Percentiles rank a stretch among this genome's conserved stretches.
phyloP scores from a whole-genome alignment of 2,888 invertebrate species.

The Brachypalpus laphriformis region DNA sequence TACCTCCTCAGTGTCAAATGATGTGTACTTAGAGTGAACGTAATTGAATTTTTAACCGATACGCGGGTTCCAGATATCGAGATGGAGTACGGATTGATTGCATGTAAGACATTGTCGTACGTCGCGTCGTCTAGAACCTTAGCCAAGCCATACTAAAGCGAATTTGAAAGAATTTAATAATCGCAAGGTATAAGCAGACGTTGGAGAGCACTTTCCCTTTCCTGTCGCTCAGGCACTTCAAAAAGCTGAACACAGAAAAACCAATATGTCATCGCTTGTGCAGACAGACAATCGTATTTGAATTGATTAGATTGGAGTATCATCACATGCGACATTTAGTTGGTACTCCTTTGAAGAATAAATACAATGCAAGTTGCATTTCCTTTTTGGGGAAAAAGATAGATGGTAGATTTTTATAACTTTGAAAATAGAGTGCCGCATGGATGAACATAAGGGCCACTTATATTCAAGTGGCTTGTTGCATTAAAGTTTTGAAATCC shows the following conservation, averaged over 20 bases:
- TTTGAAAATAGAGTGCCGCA: too few relatives aligned
- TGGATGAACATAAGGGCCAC: too few relatives aligned
- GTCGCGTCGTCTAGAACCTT: slow-evolving; percentile 7
- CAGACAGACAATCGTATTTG: slow-evolving; percentile 44
- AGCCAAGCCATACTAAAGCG: background rate
- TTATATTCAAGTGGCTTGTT: too few relatives aligned
- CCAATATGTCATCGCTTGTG: slow-evolving; percentile 32
- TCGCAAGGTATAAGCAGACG: slow-evolving; percentile 1
- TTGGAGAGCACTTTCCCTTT: slow-evolving; percentile 33
- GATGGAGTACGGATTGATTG: slow-evolving; percentile 48
- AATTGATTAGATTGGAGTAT: slow-evolving; percentile 43
- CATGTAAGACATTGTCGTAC: background rate
- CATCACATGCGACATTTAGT: background rate
- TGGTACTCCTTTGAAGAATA: background rate
- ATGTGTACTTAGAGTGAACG: slow-evolving; percentile 66
- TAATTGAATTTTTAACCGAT: slow-evolving; percentile 69
- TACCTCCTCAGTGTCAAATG: slow-evolving; percentile 59
- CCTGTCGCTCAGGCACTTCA: background rate
- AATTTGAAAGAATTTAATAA: slow-evolving; percentile 54
- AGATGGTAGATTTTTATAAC: too few relatives aligned
- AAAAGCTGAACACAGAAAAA: background rate
- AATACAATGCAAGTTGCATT: background rate
- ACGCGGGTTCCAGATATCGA: slow-evolving; percentile 37
- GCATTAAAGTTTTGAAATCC: too few relatives aligned
- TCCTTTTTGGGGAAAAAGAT: too few relatives aligned